Percentiles rank a stretch among this genome's conserved stretches.
Evolutionary conservation across 2,797 vertebrate species (phyloP).

Genomic region (Macroramphosus scolopax): DNA sequence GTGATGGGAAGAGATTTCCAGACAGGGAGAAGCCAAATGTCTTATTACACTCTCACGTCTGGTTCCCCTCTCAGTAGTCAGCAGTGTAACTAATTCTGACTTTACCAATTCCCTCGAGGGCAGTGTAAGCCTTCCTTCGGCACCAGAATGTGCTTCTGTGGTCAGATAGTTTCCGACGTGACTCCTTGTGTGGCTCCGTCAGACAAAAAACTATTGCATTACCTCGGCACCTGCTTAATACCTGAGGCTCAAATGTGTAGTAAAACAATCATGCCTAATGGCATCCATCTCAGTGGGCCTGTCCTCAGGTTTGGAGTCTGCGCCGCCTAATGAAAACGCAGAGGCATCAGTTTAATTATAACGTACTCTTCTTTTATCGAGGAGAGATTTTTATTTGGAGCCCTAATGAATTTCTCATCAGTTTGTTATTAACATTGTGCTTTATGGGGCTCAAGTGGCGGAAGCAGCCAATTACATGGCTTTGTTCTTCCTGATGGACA

Average conservation of each 20-base stretch:
- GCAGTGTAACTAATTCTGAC: constrained; percentile 56
- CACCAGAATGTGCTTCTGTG: constrained; percentile 19
- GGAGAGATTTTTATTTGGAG: constrained; percentile 79
- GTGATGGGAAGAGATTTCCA: constrained; percentile 36
- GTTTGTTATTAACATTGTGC: constrained; percentile 78
- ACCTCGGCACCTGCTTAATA: constrained; percentile 44
- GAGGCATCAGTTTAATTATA: constrained; percentile 79
- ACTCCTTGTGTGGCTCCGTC: constrained; percentile 7
- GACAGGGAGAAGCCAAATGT: constrained; percentile 35
- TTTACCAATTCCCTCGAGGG: constrained; percentile 43
- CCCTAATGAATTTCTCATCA: constrained; percentile 82
- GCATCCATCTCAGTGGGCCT: constrained; percentile 56
- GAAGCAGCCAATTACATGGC: constrained; percentile 73
- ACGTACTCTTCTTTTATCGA: constrained; percentile 71
- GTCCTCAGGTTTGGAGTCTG: constrained; percentile 63
- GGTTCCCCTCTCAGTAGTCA: constrained; percentile 41
- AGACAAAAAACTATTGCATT: constrained; percentile 39
- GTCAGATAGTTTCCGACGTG: constrained; percentile 31
- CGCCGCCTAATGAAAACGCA: constrained; percentile 75
- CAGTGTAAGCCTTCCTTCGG: constrained; percentile 24
- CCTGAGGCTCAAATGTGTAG: constrained; percentile 50
- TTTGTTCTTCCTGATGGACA: constrained; percentile 73
- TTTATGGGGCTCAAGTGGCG: constrained; percentile 68
- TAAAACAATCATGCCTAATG: constrained; percentile 69
- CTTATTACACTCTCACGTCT: constrained; percentile 45